Evolutionary conservation across 2,113 vertebrate species (phyloP), one percentile per base, ranked within the genome.

Genomic region (Brachyhypopomus gauderio): DNA sequence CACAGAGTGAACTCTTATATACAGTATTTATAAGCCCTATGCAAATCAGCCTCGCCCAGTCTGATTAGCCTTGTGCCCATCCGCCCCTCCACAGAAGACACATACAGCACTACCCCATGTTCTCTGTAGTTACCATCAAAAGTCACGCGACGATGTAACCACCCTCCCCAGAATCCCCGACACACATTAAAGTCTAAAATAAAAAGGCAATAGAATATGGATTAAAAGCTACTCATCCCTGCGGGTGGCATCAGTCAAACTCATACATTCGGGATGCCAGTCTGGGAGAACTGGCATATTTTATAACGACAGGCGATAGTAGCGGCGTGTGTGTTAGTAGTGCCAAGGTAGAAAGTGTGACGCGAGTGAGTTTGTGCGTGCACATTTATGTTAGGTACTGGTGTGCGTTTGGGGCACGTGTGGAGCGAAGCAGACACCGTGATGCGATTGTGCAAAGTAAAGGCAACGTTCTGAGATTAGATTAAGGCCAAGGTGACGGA

Each of bases 1-100:
- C 98, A 99, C 97, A 98, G 98, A 99, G 98, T 99, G 98, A 99
- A 98, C 96, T 97, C 95, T 95, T 98, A 97, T 98, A 94, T 99
- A 98, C 98, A 99, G 94, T 96, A 97, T 96, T 95, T 93, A 95
- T 96, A 97, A 96, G 96, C 95, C 94, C 94, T 95, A 95, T 93
- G 96, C 96, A 93, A 30, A 92, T 94, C 89, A 87, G 84, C 91
- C 80, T 94, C 95, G 94, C 94, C 94, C 87, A 85, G 83, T 84
- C 83, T 75, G 84, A 86, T 66, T 73, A 62, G 72, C 77, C 71
- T 59, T 59, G 25, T 69, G 56, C 78, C 78, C 45, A 72, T 41
- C 2, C 55, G 16, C 36, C 62, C 27, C 93, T 93, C 92, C 92
- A 81, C 48, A 81, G 58, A 77, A 90, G 89, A 91, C 80, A 86